phyloP scores from a whole-genome alignment of 2,888 invertebrate genomes.

The Crepidodera aurea region DNA sequence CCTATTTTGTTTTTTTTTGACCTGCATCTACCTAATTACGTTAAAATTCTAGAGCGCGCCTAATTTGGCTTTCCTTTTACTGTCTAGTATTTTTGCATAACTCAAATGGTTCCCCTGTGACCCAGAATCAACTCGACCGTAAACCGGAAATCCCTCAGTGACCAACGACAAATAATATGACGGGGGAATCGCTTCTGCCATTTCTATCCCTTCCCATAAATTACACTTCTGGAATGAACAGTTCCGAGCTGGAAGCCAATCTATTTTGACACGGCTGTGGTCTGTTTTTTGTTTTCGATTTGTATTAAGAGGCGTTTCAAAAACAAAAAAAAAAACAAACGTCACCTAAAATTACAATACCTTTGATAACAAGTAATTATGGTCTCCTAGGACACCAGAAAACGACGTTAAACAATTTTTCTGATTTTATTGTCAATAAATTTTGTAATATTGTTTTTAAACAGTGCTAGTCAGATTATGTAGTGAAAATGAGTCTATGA shows the following conservation, averaged over 20 bases:
- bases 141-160: constrained; percentile 33
- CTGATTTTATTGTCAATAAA: too few relatives aligned
- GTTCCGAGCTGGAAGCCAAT: constrained; percentile 18
- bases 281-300: constrained; percentile 22
- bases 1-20: too few relatives aligned
- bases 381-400: too few relatives aligned
- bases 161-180: constrained; percentile 34
- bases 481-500: too few relatives aligned
- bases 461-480: too few relatives aligned
- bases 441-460: too few relatives aligned
- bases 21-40: background rate
- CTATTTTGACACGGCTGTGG: constrained; percentile 26
- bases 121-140: constrained; percentile 24
- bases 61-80: constrained; percentile 18
- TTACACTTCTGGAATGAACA: constrained; percentile 34
- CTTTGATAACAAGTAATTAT: too few relatives aligned
- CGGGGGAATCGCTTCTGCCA: constrained; percentile 28
- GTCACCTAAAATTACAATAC: too few relatives aligned
- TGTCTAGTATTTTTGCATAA: constrained; percentile 20
- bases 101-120: constrained; percentile 12
- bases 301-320: background rate
- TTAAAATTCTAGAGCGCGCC: background rate
- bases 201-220: constrained; percentile 28
- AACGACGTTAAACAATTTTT: too few relatives aligned
- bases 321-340: background rate